Evolutionary conservation across 2,113 vertebrate species (phyloP).

Genomic region (Oncorhynchus gorbuscha): DNA sequence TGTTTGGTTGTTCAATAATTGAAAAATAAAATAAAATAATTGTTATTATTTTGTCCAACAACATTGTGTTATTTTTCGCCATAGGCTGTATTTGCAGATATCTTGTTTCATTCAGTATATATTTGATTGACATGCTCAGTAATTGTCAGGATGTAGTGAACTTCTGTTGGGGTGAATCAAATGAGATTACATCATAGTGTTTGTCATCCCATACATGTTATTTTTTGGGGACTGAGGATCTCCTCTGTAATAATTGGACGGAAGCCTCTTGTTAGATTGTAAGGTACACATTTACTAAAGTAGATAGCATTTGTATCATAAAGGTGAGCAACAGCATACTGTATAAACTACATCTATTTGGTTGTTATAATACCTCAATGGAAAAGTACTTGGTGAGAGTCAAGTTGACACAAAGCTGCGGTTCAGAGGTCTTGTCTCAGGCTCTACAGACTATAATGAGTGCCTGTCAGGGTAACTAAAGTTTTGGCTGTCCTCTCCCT

Average conservation of each 20-base stretch:
- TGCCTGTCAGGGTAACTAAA: conserved; percentile 11
- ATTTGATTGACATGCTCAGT: conserved; percentile 4
- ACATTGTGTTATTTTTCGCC: background rate
- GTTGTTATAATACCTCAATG: background rate
- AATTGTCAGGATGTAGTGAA: background rate
- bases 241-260: background rate
- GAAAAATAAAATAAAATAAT: background rate
- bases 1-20: too few relatives aligned
- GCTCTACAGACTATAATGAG: conserved; percentile 6
- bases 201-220: background rate
- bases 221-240: background rate
- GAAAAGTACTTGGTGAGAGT: background rate
- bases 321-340: background rate
- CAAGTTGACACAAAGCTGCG: background rate
- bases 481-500: conserved; percentile 11
- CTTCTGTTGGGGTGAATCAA: background rate
- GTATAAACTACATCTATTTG: too few relatives aligned
- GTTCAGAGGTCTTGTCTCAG: conserved; percentile 2
- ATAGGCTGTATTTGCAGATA: background rate
- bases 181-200: background rate
- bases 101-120: background rate
- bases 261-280: background rate
- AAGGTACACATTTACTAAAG: too few relatives aligned
- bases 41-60: conserved; percentile 6
- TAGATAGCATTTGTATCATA: background rate